Conservation (phyloP, 1,140 invertebrate species). For the Drosophila lacertosa region DNA sequence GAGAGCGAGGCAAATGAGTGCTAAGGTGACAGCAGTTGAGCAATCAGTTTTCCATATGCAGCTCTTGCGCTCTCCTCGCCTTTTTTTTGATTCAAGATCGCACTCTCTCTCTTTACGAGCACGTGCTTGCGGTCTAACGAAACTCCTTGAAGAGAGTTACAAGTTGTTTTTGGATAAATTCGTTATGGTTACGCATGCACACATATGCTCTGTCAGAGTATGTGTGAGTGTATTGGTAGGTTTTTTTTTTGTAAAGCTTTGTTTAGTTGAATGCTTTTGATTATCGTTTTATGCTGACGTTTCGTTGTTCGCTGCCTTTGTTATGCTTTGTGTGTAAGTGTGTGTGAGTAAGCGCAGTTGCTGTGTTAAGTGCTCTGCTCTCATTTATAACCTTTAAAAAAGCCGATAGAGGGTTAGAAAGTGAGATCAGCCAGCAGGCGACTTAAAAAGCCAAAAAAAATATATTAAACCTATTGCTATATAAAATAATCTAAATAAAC, state of each 20-base stretch:
- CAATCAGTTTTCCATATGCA: too few relatives aligned
- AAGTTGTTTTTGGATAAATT: too few relatives aligned
- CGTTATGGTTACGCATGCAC: neutral
- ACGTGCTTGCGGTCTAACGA: neutral
- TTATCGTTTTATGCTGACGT: slow-evolving; percentile 56
- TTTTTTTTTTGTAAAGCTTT: slow-evolving; percentile 27
- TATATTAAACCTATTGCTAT: too few relatives aligned
- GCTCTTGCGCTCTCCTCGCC: too few relatives aligned
- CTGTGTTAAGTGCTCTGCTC: slow-evolving; percentile 8
- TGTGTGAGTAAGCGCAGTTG: neutral
- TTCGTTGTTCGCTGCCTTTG: slow-evolving; percentile 31
- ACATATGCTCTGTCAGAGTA: neutral
- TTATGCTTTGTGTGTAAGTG: slow-evolving; percentile 34
- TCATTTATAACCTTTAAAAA: slow-evolving; percentile 4
- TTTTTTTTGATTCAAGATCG: too few relatives aligned
- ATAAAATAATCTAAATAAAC: too few relatives aligned
- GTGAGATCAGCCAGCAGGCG: neutral
- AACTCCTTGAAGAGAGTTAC: neutral
- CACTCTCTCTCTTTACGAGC: neutral
- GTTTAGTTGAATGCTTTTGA: slow-evolving; percentile 51
- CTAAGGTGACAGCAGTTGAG: too few relatives aligned
- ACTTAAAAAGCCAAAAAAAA: too few relatives aligned
- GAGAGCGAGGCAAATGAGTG: too few relatives aligned
- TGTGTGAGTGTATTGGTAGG: too few relatives aligned
- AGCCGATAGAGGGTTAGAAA: neutral